phyloP scores from a whole-genome alignment of 2,888 invertebrate genomes.

The Cylloceria caligata region DNA sequence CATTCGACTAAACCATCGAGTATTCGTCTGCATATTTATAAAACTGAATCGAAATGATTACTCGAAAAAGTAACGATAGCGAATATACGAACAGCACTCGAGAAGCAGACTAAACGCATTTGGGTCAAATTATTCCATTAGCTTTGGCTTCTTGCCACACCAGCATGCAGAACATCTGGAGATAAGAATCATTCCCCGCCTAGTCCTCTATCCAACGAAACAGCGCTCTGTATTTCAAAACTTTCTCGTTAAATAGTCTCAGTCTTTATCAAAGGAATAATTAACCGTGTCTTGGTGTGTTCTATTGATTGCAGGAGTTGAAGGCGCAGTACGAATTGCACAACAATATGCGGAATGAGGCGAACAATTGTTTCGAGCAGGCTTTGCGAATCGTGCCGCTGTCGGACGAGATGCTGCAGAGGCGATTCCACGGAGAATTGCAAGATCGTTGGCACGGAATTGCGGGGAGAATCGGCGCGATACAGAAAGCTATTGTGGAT shows the following conservation, averaged over 20 bases:
- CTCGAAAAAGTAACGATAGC: slow-evolving; percentile 32
- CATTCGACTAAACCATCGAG: background rate
- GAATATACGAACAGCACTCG: slow-evolving; percentile 18
- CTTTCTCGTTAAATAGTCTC: slow-evolving; percentile 42
- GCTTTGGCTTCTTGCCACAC: slow-evolving; percentile 65
- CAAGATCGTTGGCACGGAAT: slow-evolving; percentile 91
- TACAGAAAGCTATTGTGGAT: slow-evolving; percentile 89
- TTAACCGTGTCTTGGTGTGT: slow-evolving; percentile 22
- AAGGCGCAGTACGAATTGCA: slow-evolving; percentile 95
- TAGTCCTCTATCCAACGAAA: slow-evolving; percentile 39
- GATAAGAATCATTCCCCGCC: slow-evolving; percentile 63
- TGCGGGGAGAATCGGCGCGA: slow-evolving; percentile 87
- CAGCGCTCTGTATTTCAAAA: slow-evolving; percentile 52
- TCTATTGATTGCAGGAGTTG: slow-evolving; percentile 86
- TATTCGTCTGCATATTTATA: background rate
- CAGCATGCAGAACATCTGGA: slow-evolving; percentile 28
- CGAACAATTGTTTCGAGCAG: slow-evolving; percentile 90
- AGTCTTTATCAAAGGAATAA: slow-evolving; percentile 49
- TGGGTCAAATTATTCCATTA: slow-evolving; percentile 69
- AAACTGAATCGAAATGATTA: background rate
- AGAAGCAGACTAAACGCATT: slow-evolving; percentile 50
- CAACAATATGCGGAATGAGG: slow-evolving; percentile 91
- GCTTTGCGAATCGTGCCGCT: slow-evolving; percentile 92
- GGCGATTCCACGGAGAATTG: slow-evolving; percentile 91
- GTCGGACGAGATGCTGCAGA: slow-evolving; percentile 93